Evolutionary conservation across 2,888 invertebrate species (phyloP).

Genomic region (Eudasyphora cyanicolor): DNA sequence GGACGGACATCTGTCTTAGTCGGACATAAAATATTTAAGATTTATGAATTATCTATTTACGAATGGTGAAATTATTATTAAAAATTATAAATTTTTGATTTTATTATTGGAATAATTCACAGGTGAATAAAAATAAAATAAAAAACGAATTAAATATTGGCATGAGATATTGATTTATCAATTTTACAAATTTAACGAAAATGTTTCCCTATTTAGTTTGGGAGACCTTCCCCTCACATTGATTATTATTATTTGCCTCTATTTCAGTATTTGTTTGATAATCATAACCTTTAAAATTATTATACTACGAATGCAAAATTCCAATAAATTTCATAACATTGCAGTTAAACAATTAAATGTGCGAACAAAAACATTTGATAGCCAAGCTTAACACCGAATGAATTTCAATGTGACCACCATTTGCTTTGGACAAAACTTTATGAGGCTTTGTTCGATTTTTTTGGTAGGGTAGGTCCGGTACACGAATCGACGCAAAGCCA

Average conservation of each 20-base stretch:
- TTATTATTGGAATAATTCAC: too few relatives aligned
- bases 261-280: neutral
- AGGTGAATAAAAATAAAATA: too few relatives aligned
- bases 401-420: conserved; percentile 50
- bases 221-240: neutral
- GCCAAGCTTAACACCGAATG: conserved; percentile 36
- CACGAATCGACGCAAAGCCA: conserved; percentile 64
- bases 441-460: conserved; percentile 1
- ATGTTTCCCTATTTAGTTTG: neutral
- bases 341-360: conserved; percentile 15
- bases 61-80: too few relatives aligned
- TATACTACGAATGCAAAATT: neutral
- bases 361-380: conserved; percentile 12
- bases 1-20: too few relatives aligned
- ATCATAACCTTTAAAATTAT: conserved; percentile 1
- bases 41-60: too few relatives aligned
- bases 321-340: conserved; percentile 19
- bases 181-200: too few relatives aligned
- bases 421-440: conserved; percentile 6
- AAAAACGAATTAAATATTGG: too few relatives aligned
- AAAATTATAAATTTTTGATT: too few relatives aligned
- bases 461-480: conserved; percentile 67
- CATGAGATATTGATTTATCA: too few relatives aligned
- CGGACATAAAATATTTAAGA: too few relatives aligned
- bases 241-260: neutral